Conservation (phyloP, 2,113 vertebrate species). For the Carlito syrichta region DNA sequence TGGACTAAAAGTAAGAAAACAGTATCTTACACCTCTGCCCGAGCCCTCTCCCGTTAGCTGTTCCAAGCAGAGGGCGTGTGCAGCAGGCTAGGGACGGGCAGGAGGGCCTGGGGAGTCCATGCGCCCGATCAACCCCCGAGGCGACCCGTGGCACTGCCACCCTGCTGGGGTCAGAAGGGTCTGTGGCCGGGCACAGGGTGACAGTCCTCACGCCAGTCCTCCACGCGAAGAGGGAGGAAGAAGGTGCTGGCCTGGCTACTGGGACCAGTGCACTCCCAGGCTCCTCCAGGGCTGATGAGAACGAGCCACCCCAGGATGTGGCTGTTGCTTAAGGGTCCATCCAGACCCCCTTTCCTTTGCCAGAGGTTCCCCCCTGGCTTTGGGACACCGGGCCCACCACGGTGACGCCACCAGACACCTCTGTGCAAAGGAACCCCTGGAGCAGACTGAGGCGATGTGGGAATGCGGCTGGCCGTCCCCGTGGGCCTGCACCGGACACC, state of each 20-base stretch:
- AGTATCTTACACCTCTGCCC: conserved; percentile 17
- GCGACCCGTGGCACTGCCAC: not conserved
- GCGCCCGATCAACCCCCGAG: fast-evolving
- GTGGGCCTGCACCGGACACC: not conserved
- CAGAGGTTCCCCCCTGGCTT: not conserved
- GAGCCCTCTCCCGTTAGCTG: conserved; percentile 39
- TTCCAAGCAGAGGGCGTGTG: not conserved
- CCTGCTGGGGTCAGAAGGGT: not conserved
- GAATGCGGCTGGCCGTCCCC: not conserved
- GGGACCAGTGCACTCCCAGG: not conserved
- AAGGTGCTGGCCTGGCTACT: fast-evolving
- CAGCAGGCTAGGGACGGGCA: fast-evolving
- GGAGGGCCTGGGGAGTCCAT: not conserved
- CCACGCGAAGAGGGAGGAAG: too few relatives aligned
- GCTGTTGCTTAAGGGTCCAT: not conserved
- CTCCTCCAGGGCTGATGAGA: not conserved
- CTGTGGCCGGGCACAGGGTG: not conserved
- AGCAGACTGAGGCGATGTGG: not conserved
- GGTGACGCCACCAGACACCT: fast-evolving
- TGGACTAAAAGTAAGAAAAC: conserved; percentile 55
- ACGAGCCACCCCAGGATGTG: not conserved
- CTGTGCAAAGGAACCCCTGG: not conserved
- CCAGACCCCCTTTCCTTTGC: not conserved
- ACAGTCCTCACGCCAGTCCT: fast-evolving
- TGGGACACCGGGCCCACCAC: fast-evolving